Evolutionary conservation across 1,140 invertebrate genomes (phyloP), one percentile per base, ranked within the genome.

Genomic region (Theocolax elegans): DNA sequence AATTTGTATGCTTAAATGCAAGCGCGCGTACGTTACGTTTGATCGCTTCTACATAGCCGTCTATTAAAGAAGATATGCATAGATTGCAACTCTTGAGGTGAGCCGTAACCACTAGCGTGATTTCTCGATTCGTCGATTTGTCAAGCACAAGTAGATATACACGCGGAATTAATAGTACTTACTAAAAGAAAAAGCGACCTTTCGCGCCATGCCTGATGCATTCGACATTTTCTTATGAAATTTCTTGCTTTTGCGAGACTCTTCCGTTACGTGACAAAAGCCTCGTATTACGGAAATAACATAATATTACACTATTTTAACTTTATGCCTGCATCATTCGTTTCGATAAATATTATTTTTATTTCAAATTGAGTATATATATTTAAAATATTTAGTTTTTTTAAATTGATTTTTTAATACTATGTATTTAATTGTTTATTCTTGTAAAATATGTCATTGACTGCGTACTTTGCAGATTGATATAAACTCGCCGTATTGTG

Each of bases 111-210:
- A 21, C 25, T 35, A 19, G 13, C 44, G 21, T 9, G 48, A 68
- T 59, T 67, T 58, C 15, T 67, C 66, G 31, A 29, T 48, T 60
- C 21, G 23, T 60, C n/a, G 54, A 38, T 42, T 42, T 51, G 67
- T 62, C 21, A 49, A 29, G 40, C 25, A 21, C 23, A 48, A 3
- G n/a, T 13, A 10, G n/a, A 15, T 29, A 19, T 58, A 40, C 15
- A 21, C 17, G 15, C 8, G 1, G 7, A 35, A 42, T 60, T 25
- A 23, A 15, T 13, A 38, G 58, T 44, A 42, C 44, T 38, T 35
- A 6, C 42, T 21, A n/a, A 38, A 46, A 38, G 17, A 25, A 60
- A 68, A 59, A 68, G 21, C 25, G 42, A 68, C 56, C 56, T 60
- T 60, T 60, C 53, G 21, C 44, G 15, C 10, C 21, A 23, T 40